A percentile compares a stretch with the other conserved stretches of the same genome.
These are phyloP conservation scores for Tupaia tana DNA, from an alignment of 2,113 vertebrate species.

Conservation along the genomic window DNA sequence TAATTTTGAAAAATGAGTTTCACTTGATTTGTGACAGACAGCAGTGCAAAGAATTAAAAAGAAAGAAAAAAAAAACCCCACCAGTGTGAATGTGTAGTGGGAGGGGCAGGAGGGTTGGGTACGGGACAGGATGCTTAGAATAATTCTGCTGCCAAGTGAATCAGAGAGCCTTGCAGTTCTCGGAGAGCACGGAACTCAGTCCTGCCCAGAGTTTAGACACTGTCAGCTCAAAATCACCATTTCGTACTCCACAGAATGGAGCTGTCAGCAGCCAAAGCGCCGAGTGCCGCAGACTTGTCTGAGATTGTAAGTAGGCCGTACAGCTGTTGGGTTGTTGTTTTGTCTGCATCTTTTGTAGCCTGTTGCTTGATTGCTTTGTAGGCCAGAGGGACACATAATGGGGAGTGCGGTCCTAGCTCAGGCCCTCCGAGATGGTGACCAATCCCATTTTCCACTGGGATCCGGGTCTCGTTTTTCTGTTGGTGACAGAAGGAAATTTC, in stretches of 20 bases:
- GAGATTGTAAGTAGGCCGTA: conserved; percentile 66
- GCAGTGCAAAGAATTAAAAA: conserved; percentile 65
- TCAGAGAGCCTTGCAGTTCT: conserved; percentile 77
- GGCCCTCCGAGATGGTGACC: conserved; percentile 10
- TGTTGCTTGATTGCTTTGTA: conserved; percentile 24
- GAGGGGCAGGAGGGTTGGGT: conserved; percentile 77
- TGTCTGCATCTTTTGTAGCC: conserved; percentile 53
- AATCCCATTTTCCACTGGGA: conserved; percentile 4
- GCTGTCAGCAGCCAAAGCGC: conserved; percentile 71
- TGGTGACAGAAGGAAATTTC: conserved; percentile 49
- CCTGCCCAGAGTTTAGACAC: conserved; percentile 62
- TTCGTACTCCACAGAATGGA: conserved; percentile 73
- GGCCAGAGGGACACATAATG: conserved; percentile 17
- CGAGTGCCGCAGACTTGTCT: conserved; percentile 38
- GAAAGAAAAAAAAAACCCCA: conserved; percentile 20
- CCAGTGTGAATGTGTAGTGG: conserved; percentile 72
- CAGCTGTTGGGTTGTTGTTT: conserved; percentile 41
- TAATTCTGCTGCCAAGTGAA: conserved; percentile 85
- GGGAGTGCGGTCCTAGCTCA: conserved; percentile 2
- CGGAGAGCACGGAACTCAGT: conserved; percentile 59
- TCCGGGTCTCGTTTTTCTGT: conserved; percentile 33
- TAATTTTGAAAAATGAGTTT: conserved; percentile 78
- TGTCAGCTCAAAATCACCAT: conserved; percentile 62
- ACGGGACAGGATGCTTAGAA: conserved; percentile 82
- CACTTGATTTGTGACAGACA: conserved; percentile 75